Conservation (phyloP, 2,888 invertebrate genomes). For the Smittia aterrima region DNA sequence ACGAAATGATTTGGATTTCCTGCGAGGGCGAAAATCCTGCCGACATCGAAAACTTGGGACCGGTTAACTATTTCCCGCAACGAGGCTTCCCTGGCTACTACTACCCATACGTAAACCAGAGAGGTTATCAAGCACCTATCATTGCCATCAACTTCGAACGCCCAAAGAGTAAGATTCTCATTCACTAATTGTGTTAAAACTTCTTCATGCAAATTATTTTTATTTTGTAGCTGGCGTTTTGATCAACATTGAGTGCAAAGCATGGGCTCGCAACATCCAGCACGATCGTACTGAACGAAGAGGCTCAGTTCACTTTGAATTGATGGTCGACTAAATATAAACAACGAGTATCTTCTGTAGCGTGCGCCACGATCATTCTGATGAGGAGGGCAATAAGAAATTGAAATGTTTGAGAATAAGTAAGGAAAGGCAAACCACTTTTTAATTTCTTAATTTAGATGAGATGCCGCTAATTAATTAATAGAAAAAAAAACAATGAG, state of each 20-base stretch:
- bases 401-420: slow-evolving; percentile 1
- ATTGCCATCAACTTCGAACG: slow-evolving; percentile 81
- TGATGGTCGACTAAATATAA: slow-evolving; percentile 77
- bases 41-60: slow-evolving; percentile 91
- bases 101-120: slow-evolving; percentile 82
- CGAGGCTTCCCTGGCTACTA: slow-evolving; percentile 82
- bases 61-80: slow-evolving; percentile 77
- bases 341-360: background rate
- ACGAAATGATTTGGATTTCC: slow-evolving; percentile 78
- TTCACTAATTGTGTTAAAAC: too few species aligned
- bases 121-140: slow-evolving; percentile 83
- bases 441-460: slow-evolving; percentile 23
- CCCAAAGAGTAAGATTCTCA: too few species aligned
- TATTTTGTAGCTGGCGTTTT: slow-evolving; percentile 70
- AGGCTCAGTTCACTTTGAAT: slow-evolving; percentile 92
- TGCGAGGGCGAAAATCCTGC: slow-evolving; percentile 94
- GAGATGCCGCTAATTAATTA: slow-evolving; percentile 31
- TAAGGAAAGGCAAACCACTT: background rate
- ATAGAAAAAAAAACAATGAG: slow-evolving; percentile 28
- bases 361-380: background rate
- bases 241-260: slow-evolving; percentile 91
- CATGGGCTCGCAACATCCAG: slow-evolving; percentile 85
- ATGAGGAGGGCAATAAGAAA: background rate
- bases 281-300: slow-evolving; percentile 86
- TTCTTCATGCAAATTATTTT: too few species aligned